phyloP scores from a whole-genome alignment of 1,140 invertebrate genomes.

The Drosophila ogumai region DNA sequence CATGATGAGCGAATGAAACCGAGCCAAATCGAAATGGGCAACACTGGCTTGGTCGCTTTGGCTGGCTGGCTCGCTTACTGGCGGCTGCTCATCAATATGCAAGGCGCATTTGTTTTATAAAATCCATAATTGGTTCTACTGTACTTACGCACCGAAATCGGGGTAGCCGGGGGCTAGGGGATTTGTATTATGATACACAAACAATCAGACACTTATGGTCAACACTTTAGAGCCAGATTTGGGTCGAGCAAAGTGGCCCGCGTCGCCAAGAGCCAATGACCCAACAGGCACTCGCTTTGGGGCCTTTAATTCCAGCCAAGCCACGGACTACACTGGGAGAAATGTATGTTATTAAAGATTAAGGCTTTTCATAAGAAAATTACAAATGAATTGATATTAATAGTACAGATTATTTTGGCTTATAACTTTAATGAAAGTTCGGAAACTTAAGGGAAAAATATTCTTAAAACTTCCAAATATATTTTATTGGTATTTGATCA shows the following conservation, averaged over 20 bases:
- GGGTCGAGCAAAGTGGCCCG: constrained; percentile 62
- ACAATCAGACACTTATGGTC: constrained; percentile 83
- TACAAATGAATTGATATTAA: neutral
- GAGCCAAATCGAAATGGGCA: constrained; percentile 36
- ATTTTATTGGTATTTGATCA: neutral
- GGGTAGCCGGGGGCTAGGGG: constrained; percentile 31
- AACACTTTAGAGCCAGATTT: constrained; percentile 84
- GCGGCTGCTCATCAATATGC: constrained; percentile 70
- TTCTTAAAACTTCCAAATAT: neutral
- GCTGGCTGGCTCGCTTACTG: neutral
- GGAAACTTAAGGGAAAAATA: too few species aligned
- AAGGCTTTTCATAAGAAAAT: neutral
- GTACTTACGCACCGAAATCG: constrained; percentile 78
- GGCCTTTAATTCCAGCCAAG: constrained; percentile 41
- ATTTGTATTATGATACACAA: constrained; percentile 81
- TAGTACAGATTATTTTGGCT: too few species aligned
- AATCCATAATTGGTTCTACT: constrained; percentile 85
- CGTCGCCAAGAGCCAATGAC: constrained; percentile 72
- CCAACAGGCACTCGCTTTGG: constrained; percentile 61
- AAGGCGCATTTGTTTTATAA: constrained; percentile 83
- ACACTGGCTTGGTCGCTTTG: neutral
- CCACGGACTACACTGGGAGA: neutral
- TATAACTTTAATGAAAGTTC: neutral
- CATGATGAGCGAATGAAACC: constrained; percentile 58
- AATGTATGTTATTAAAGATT: neutral